phyloP scores from a whole-genome alignment of 2,113 vertebrate genomes.

The Xenopus tropicalis region UCB_Xtro_10.0 CM004445.2:33002001-33002500 shows the following conservation, averaged over 20 bases:
- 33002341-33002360: not conserved
- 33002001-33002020: no score
- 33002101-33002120: no score
- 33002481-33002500: slow-evolving; percentile 6
- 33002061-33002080: no score
- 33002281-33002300: not conserved
- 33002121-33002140: no score
- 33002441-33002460: not conserved
- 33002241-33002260: not conserved
- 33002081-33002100: no score
- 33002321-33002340: slow-evolving; percentile 1
- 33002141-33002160: no score
- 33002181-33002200: no score
- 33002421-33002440: not conserved
- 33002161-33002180: no score
- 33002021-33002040: no score
- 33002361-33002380: slow-evolving; percentile 4
- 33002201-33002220: no score
- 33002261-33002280: no score
- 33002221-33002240: not conserved
- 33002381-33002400: slow-evolving; percentile 10
- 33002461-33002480: slow-evolving; percentile 2
- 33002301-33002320: not conserved
- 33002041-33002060: no score
- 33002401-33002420: slow-evolving; percentile 13